Evolutionary conservation across 2,113 vertebrate species (phyloP), one percentile per base, ranked within the genome.

Genomic region (Murina feae): DNA sequence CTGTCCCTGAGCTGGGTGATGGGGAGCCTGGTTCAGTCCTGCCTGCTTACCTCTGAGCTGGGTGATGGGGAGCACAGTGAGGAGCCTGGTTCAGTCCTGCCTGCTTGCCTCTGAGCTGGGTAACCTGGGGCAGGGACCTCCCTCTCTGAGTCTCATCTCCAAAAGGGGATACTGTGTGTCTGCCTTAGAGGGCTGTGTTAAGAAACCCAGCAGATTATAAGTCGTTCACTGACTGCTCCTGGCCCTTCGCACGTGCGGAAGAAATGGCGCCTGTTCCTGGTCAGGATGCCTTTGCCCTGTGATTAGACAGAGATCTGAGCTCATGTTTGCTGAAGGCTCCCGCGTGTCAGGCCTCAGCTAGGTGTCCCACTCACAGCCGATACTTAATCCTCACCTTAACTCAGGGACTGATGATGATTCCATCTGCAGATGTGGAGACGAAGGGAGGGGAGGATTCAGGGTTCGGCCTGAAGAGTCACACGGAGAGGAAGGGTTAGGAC

Each of bases 51-150:
- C 44, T 44, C 44, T 65, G 58, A 14, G 21, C 2, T 1, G 21
- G 49, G 21, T 5, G 32, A 0, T 1, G 0, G 2, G 37, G 71
- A 9, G 17, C 10, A 0, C 3, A 4, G 60, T 1, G 68, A 82
- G 83, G 69, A 25, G 11, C 37, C 53, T 1, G 4, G 18, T 18
- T 23, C 25, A 4, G 7, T 5, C 44, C 55, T n/a, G n/a, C 76
- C 25, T 28, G n/a, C 21, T 11, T 12, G 66, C 2, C 20, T 35
- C 55, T 9, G 9, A 21, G 49, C 47, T 30, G 39, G 49, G 10
- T 25, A n/a, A n/a, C 47, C 44, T 4, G 44, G 53, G n/a, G 9
- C 72, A 69, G 87, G 14, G 30, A 78, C 37, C 21, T 14, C 21
- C 35, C 32, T 30, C 39, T 28, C 9, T 0, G 42, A 25, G 42